Base-by-base conservation (phyloP, 2,113 vertebrate genomes). In the Puma concolor region DNA sequence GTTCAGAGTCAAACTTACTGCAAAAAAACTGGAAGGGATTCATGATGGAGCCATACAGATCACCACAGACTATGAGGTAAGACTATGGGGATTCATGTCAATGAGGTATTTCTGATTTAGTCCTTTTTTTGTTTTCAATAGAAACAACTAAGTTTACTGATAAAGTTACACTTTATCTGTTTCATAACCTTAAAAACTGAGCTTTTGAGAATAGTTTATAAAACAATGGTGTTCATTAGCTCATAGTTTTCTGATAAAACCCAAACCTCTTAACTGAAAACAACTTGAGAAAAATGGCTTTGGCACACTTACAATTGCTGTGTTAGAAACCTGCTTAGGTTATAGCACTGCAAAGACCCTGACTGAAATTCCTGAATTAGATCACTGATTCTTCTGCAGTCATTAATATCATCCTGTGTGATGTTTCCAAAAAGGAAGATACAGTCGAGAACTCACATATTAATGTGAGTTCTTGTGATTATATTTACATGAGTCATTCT, bases 1-100 rank as follows among this genome's bases (percentile, higher is more conserved):
- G 29, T 99, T 99, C 98, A 99, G 99, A 98, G 99, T 99, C 95
- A 99, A 99, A 88, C 98, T 99, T 87, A 99, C 99, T 97, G 99
- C 99, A 0, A 99, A 99, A 93, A 99, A 99, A 25, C 99, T 99
- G 89, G 99, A 99, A 98, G 99, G 99, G 71, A 97, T 98, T 82
- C 99, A 99, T 72, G 99, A 99, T 31, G 99, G 99, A 98, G 99
- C 99, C 84, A 98, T 99, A 90, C 99, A 99, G 98, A 99, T 99
- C 94, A 99, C 99, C 0, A 99, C 99, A 97, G 99, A 99, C 98
- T 99, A 99, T 97, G 99, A 99, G 99, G 99, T 99, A 98, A 33
- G 44, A 21, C 33, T 76, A 0, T 38, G 10, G 8, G 19, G 9
- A 21, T 54, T 63, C 5, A 2, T 29, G 31, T 33, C 66, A 83